Evolutionary conservation across 2,888 invertebrate genomes (phyloP), one percentile per base, ranked within the genome.

Genomic region (Synanthedon vespiformis): DNA sequence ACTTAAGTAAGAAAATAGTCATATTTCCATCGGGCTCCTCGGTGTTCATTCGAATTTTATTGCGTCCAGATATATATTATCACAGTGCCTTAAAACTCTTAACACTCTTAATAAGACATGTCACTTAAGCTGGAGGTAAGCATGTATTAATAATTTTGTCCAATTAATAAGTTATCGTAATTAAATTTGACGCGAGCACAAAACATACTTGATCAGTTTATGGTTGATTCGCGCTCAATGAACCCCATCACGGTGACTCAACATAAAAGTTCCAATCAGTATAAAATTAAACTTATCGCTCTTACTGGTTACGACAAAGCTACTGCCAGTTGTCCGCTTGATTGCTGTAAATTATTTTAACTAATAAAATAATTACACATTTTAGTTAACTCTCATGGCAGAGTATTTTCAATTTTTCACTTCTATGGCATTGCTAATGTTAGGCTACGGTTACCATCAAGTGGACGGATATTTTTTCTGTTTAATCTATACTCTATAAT

Each of bases 121-220:
- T 22, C 40, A 55, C 54, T 56, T 59, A 60, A 59, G 62, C 59
- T 61, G 57, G 64, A 63, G 44, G 44, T 44, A 12, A n/a, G 44
- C 44, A 10, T 48, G 4, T 16, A 51, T 49, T 49, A 54, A 14
- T 49, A 49, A 48, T 49, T 41, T 54, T 48, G 40, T 40, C 27
- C 48, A 48, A 16, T 48, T 64, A 67, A 67, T 64, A 65, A 65
- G 62, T 69, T 64, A 64, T 60, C 61, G 64, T 74, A 77, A 78
- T 79, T 76, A 76, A 75, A 74, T 67, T 57, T 74, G 78, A 75
- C 64, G 65, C 64, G 63, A 67, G 68, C 73, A 76, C 68, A 71
- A 72, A 71, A 68, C 64, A 62, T 64, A 69, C 69, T 77, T 73
- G 70, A 74, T 75, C 74, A 76, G 57, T 64, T 63, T 62, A 60